These are phyloP conservation scores for Sycobia sp. DNA, from an alignment of 1,140 invertebrate genomes.

Conservation along the genomic window DNA sequence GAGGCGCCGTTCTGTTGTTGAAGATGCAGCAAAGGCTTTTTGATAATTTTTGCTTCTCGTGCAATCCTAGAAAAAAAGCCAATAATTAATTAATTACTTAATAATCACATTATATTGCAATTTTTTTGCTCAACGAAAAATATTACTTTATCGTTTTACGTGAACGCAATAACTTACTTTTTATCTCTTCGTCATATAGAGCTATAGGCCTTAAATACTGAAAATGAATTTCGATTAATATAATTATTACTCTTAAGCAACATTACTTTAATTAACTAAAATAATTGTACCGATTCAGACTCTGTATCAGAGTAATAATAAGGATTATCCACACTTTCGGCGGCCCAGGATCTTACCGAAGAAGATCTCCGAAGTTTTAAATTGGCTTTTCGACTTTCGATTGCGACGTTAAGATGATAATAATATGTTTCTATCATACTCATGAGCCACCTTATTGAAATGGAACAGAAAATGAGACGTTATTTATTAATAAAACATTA, in stretches of 20 bases:
- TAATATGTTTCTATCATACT: slow-evolving; percentile 3
- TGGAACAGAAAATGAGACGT: neutral
- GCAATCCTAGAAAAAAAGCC: no score
- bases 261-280: neutral
- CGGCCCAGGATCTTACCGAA: slow-evolving; percentile 12
- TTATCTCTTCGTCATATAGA: slow-evolving; percentile 1
- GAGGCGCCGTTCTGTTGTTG: slow-evolving; percentile 23
- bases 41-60: slow-evolving; percentile 1
- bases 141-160: no score
- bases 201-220: slow-evolving; percentile 27
- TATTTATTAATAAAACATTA: neutral
- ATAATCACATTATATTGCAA: no score
- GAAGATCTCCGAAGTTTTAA: neutral
- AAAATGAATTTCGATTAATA: slow-evolving; percentile 6
- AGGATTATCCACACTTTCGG: slow-evolving; percentile 7
- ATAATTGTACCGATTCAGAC: slow-evolving; percentile 26
- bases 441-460: slow-evolving; percentile 27
- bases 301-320: slow-evolving; percentile 22
- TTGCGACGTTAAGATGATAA: neutral
- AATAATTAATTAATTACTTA: no score
- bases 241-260: neutral
- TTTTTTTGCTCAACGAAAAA: no score
- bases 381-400: neutral
- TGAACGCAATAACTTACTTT: slow-evolving; percentile 2
- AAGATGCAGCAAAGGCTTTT: slow-evolving; percentile 6